Evolutionary conservation across 2,797 vertebrate genomes (phyloP).

Genomic region (Chlorospingus flavigularis): DNA sequence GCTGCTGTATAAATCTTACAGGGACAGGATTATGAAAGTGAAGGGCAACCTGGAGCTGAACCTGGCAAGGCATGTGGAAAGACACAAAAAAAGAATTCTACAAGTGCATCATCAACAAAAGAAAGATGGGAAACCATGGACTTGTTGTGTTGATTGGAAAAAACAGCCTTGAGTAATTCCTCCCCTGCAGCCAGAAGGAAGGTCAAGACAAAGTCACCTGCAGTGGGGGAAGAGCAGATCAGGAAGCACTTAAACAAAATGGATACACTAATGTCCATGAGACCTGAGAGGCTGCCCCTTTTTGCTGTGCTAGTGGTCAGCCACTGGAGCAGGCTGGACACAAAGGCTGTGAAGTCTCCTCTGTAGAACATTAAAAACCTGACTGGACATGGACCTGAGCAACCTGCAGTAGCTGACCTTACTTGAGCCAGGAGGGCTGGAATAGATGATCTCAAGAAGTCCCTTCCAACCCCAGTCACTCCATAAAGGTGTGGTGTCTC

Average conservation of each 20-base stretch:
- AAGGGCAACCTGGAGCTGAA: neutral
- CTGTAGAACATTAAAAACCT: neutral
- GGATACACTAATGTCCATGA: accelerated
- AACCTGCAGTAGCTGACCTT: neutral
- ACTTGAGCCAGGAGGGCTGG: neutral
- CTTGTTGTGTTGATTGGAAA: neutral
- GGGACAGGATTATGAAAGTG: neutral
- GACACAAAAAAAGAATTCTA: neutral
- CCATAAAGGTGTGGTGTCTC: neutral
- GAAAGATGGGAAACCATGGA: neutral
- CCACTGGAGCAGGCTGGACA: neutral
- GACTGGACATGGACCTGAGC: too few species aligned
- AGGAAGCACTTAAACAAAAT: neutral
- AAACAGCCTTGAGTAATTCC: neutral
- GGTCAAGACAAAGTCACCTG: neutral
- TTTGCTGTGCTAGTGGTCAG: neutral
- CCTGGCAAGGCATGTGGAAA: neutral
- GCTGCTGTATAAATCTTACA: neutral
- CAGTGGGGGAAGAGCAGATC: neutral
- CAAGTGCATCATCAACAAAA: neutral
- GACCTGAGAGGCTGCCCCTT: neutral
- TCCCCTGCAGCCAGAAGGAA: neutral
- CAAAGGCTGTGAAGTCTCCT: neutral
- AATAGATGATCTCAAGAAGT: neutral
- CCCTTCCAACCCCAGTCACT: neutral